A percentile compares a stretch with the other conserved stretches of the same genome.
These are phyloP conservation scores for Mantis religiosa DNA, from an alignment of 2,888 invertebrate genomes.

Conservation along the genomic window DNA sequence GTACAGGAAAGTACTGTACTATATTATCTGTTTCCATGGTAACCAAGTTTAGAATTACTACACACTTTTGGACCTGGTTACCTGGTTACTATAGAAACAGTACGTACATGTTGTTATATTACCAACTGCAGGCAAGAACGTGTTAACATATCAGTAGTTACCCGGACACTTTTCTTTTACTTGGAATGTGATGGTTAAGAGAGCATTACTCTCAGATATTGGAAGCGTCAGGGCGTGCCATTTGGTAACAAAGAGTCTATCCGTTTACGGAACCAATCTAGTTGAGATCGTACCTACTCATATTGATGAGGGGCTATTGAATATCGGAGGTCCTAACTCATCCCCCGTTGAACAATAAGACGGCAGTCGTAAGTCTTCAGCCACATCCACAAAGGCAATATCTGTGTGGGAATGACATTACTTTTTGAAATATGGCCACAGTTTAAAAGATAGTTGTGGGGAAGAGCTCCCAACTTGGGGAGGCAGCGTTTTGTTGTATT, in stretches of 20 bases:
- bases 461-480: background rate
- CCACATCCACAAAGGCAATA: background rate
- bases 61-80: background rate
- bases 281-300: background rate
- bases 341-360: background rate
- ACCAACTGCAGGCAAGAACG: no score
- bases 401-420: slow-evolving; percentile 2
- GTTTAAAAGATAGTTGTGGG: background rate
- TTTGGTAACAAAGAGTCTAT: background rate
- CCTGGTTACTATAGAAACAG: background rate
- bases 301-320: background rate
- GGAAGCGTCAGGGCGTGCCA: no score
- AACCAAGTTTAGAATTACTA: background rate
- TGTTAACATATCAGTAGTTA: no score
- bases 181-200: no score
- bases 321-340: background rate
- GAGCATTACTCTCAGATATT: no score
- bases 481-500: background rate
- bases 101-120: no score
- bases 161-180: no score
- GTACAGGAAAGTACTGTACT: no score
- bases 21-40: background rate
- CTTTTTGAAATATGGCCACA: slow-evolving; percentile 14
- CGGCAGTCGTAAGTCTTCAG: background rate
- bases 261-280: background rate